Evolutionary conservation across 1,140 invertebrate species (phyloP), one percentile per base, ranked within the genome.

Genomic region (Meloidogyne chitwoodi): DNA sequence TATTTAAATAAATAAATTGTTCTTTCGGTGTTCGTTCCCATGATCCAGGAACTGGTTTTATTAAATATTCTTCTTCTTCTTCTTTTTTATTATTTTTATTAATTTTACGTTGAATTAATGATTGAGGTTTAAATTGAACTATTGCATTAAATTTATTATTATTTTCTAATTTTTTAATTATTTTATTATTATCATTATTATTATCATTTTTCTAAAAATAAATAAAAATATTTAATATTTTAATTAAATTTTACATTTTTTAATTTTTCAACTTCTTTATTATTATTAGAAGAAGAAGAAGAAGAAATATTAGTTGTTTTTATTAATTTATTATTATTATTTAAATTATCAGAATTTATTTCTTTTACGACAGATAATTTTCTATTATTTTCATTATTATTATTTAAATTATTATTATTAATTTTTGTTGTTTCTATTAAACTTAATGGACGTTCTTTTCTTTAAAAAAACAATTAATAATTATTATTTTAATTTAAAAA

Each of bases 121-220:
- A 73, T 64, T 73, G 71, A 34, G 71, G 71, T 56, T 64, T 61
- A 64, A 73, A 73, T 64, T 63, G 56, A 63, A 72, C 70, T 6
- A 81, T 70, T 0, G 80, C 80, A 74, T 81, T 81, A 66, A 83
- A 81, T 38, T 81, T 82, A 27, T 63, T 75, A 41, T 81, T 80
- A 56, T 81, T 80, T 27, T 74, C 67, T 34, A 26, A 19, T 19
- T 31, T 34, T n/a, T 10, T 75, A 44, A 26, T 26, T 11, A 12
- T 14, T n/a, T 26, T 78, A 41, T 14, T 77, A n/a, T n/a, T n/a
- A n/a, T n/a, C n/a, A n/a, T n/a, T n/a, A n/a, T n/a, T n/a, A n/a
- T n/a, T n/a, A n/a, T n/a, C n/a, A n/a, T n/a, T n/a, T n/a, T n/a
- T n/a, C n/a, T n/a, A n/a, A n/a, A n/a, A n/a, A n/a, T n/a, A n/a